phyloP scores from a whole-genome alignment of 2,797 vertebrate genomes.

The Sebastes flavidus region DNA sequence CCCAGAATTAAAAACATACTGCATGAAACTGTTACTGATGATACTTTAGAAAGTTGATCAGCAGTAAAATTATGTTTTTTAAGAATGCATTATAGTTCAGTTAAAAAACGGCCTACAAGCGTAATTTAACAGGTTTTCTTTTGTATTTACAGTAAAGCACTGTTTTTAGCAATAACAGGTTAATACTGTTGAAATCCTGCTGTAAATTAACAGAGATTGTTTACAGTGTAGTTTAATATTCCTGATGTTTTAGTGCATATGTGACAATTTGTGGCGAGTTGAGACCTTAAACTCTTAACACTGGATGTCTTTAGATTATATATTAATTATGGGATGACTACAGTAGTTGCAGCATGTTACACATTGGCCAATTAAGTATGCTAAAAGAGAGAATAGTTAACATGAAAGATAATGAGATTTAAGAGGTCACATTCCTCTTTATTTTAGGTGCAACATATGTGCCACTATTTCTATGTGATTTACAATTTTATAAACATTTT shows the following conservation, averaged over 20 bases:
- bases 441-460: neutral
- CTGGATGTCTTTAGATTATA: slow-evolving; percentile 5
- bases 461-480: neutral
- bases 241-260: neutral
- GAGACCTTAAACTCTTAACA: neutral
- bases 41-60: too few relatives aligned
- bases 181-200: too few relatives aligned
- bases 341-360: neutral
- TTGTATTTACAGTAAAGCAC: too few relatives aligned
- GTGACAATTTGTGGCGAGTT: too few relatives aligned
- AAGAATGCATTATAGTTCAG: too few relatives aligned
- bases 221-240: neutral
- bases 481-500: neutral
- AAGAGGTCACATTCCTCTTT: neutral
- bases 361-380: neutral
- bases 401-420: neutral
- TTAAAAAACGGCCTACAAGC: too few relatives aligned
- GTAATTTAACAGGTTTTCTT: too few relatives aligned
- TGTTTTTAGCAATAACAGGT: too few relatives aligned
- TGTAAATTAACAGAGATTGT: too few relatives aligned
- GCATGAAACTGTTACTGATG: too few relatives aligned
- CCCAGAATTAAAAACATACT: fast-evolving
- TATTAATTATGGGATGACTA: neutral
- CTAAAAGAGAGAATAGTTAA: neutral
- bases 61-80: too few relatives aligned